These are phyloP conservation scores for Clamator glandarius DNA, from an alignment of 2,797 vertebrate genomes.

Conservation along the genomic window DNA sequence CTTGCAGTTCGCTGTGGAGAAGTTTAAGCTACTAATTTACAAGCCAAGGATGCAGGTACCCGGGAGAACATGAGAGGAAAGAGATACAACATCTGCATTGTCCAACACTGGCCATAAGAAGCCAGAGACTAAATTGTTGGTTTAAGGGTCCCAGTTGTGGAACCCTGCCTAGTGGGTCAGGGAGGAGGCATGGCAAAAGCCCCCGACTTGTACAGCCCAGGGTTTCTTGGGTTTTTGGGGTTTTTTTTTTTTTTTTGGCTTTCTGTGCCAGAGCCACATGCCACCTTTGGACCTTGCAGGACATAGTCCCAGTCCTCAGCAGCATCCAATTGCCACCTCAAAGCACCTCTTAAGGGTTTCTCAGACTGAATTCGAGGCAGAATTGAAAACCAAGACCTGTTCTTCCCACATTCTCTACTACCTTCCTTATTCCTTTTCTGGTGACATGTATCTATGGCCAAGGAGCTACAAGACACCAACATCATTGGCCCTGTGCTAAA, in stretches of 20 bases:
- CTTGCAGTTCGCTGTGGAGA: background rate
- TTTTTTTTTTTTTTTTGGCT: rapidly evolving
- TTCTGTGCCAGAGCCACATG: background rate
- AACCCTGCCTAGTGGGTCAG: background rate
- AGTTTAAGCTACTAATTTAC: constrained; percentile 20
- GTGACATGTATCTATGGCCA: background rate
- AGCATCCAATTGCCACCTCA: background rate
- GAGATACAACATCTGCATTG: background rate
- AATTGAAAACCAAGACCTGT: background rate
- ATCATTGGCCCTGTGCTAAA: background rate
- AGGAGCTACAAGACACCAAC: background rate
- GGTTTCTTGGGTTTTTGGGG: too few relatives aligned
- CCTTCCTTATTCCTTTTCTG: background rate
- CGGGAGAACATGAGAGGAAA: background rate
- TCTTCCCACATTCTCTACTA: background rate
- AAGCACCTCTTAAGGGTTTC: background rate
- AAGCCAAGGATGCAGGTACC: background rate
- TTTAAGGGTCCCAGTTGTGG: background rate
- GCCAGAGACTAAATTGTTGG: background rate
- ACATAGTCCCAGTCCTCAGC: background rate
- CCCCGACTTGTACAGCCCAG: rapidly evolving
- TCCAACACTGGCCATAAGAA: background rate
- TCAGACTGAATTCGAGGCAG: background rate
- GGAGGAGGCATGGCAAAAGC: background rate
- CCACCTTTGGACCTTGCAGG: background rate